A percentile compares a stretch with the other conserved stretches of the same genome.
Evolutionary conservation across 2,113 vertebrate genomes (phyloP).

Genomic region (Cinclus mexicanus): DNA sequence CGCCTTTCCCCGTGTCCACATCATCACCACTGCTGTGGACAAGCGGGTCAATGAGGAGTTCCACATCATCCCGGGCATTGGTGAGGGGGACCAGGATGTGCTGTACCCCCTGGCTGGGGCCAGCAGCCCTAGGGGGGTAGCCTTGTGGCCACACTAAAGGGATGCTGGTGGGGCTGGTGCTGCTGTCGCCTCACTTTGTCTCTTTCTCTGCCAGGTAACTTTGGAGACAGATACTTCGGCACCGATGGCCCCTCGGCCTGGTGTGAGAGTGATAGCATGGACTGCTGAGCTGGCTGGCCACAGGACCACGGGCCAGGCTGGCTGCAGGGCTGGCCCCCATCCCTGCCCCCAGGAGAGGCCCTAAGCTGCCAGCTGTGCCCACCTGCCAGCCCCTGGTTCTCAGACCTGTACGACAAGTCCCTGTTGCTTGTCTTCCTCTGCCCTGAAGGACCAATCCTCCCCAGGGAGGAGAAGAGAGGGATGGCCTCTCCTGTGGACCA

Average conservation of each 20-base stretch:
- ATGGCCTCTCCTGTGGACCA: neutral
- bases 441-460: neutral
- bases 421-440: neutral
- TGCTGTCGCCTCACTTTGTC: neutral
- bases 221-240: constrained; percentile 90
- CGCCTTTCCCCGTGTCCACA: constrained; percentile 86
- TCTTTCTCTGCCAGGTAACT: constrained; percentile 79
- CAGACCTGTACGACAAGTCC: neutral
- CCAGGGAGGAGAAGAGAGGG: neutral
- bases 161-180: fast-evolving
- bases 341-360: neutral
- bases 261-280: constrained; percentile 81
- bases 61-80: constrained; percentile 91
- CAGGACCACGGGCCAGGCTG: neutral
- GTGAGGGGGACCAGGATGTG: constrained; percentile 55
- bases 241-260: constrained; percentile 83
- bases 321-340: neutral
- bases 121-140: neutral
- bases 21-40: constrained; percentile 91
- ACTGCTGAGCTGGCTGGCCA: constrained; percentile 70
- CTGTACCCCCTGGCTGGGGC: neutral
- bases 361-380: neutral
- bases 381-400: neutral
- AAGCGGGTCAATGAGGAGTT: constrained; percentile 89
- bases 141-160: fast-evolving